phyloP scores from a whole-genome alignment of 2,888 invertebrate species.

The Ochropleura plecta region DNA sequence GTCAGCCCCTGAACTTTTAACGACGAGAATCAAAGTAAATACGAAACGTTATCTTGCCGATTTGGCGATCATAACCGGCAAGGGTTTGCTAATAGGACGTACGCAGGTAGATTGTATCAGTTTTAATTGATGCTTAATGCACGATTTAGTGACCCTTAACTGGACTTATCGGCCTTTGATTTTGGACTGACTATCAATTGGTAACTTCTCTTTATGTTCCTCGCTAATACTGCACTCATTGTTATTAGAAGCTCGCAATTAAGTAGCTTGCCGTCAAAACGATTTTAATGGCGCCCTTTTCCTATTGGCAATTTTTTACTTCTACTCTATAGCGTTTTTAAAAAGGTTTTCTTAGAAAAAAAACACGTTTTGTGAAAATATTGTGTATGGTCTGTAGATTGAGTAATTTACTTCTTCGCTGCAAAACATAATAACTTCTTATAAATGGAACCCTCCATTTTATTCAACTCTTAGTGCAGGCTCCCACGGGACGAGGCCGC shows the following conservation, averaged over 20 bases:
- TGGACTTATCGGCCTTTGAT: constrained; percentile 61
- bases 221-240: constrained; percentile 11
- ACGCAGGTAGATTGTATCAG: constrained; percentile 78
- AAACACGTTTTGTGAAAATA: no score
- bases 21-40: constrained; percentile 91
- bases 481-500: constrained; percentile 74
- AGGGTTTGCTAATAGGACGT: constrained; percentile 85
- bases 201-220: constrained; percentile 30
- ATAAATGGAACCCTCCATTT: constrained; percentile 50
- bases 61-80: constrained; percentile 88
- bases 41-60: constrained; percentile 89
- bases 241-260: constrained; percentile 4
- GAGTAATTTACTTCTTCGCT: constrained; percentile 6
- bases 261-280: background rate
- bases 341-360: no score
- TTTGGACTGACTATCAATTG: constrained; percentile 48
- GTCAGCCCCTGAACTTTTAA: constrained; percentile 89
- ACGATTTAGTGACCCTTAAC: constrained; percentile 68
- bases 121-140: constrained; percentile 74
- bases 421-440: constrained; percentile 54
- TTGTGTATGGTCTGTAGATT: background rate
- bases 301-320: no score
- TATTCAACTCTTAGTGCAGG: constrained; percentile 58
- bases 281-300: background rate
- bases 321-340: no score